Percentiles rank a stretch among this genome's conserved stretches.
phyloP scores from a whole-genome alignment of 2,113 vertebrate genomes.

The Macaca nemestrina region DNA sequence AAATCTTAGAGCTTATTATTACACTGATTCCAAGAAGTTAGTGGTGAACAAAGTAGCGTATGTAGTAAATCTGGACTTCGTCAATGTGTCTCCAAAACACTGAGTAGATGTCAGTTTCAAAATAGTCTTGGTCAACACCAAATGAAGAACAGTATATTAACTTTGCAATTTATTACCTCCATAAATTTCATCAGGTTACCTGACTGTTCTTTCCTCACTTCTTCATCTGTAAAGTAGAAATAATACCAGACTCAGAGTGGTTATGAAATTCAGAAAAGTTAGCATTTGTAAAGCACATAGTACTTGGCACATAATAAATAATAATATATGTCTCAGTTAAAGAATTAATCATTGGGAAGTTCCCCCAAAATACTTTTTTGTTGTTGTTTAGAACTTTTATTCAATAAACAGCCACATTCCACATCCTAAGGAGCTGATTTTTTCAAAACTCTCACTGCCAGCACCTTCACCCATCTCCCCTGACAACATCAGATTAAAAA shows the following conservation, averaged over 20 bases:
- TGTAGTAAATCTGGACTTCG: background rate
- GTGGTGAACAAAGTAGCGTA: background rate
- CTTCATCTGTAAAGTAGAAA: background rate
- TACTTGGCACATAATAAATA: background rate
- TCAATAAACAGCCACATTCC: background rate
- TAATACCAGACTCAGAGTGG: background rate
- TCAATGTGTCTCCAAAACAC: background rate
- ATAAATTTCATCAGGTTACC: background rate
- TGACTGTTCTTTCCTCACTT: background rate
- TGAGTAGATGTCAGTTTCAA: background rate
- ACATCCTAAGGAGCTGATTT: background rate
- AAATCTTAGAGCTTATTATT: background rate
- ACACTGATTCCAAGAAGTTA: background rate
- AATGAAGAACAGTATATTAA: background rate
- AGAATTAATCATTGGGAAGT: background rate
- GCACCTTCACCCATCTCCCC: fast-evolving
- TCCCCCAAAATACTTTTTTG: background rate
- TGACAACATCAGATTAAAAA: background rate
- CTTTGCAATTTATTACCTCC: background rate
- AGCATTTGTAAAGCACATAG: background rate
- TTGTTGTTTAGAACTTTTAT: background rate
- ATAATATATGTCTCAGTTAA: background rate
- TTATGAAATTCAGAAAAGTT: background rate
- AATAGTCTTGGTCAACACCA: background rate
- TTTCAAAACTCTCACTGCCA: background rate